Conservation (phyloP, 1,140 invertebrate genomes). For the Pseudomyrmex flavicornis region DNA sequence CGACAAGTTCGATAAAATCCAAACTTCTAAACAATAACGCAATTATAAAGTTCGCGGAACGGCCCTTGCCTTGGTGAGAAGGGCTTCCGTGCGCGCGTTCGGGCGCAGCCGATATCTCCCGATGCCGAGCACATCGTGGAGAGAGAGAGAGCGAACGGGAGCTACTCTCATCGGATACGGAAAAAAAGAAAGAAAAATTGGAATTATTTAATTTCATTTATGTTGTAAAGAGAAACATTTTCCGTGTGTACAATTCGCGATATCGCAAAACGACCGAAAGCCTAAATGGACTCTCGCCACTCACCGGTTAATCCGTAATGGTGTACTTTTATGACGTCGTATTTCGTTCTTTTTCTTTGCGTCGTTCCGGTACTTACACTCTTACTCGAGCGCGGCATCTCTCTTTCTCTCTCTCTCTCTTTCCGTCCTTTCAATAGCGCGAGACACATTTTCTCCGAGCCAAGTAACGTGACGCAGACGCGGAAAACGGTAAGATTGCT, state of each 20-base stretch:
- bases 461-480: constrained; percentile 31
- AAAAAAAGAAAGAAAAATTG: background rate
- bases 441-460: background rate
- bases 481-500: constrained; percentile 55
- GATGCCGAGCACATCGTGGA: constrained; percentile 21
- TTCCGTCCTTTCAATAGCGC: background rate
- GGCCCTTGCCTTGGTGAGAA: constrained; percentile 46
- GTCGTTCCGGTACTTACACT: constrained; percentile 4
- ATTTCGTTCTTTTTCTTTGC: constrained; percentile 24
- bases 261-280: background rate
- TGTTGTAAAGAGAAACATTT: background rate
- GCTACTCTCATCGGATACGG: background rate
- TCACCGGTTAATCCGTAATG: constrained; percentile 39
- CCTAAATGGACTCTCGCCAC: background rate
- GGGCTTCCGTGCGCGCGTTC: constrained; percentile 40
- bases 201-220: background rate
- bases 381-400: background rate
- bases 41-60: constrained; percentile 67
- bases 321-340: constrained; percentile 50
- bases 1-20: constrained; percentile 74
- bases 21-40: constrained; percentile 68
- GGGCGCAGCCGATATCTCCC: constrained; percentile 33
- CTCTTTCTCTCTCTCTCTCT: background rate
- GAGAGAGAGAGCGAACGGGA: background rate
- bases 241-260: background rate